phyloP scores from a whole-genome alignment of 2,113 vertebrate species.

The Corythaixoides concolor region DNA sequence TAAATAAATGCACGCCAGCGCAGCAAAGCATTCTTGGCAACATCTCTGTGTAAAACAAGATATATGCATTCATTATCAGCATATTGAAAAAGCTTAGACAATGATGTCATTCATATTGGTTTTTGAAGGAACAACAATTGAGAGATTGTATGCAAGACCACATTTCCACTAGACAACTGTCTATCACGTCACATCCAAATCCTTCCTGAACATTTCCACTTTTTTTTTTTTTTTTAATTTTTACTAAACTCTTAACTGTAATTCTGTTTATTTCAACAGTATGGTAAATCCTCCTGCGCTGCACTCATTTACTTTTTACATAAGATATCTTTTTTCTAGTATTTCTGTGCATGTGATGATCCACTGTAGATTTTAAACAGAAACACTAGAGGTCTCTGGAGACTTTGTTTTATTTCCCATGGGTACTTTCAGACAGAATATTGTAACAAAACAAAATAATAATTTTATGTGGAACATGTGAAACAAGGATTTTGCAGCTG shows the following conservation, averaged over 20 bases:
- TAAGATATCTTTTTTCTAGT: background rate
- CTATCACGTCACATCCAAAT: background rate
- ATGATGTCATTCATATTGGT: background rate
- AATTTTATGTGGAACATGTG: background rate
- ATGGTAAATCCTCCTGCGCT: background rate
- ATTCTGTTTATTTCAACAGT: background rate
- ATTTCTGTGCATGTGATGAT: background rate
- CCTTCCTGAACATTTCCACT: background rate
- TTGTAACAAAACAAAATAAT: background rate
- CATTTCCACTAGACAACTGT: background rate
- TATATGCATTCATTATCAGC: background rate
- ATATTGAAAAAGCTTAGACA: background rate
- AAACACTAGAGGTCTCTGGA: constrained; percentile 64
- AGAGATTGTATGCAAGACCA: background rate
- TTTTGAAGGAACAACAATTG: background rate
- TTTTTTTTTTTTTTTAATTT: background rate
- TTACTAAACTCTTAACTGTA: background rate
- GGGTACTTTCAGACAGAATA: background rate
- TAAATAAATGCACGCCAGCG: constrained; percentile 92
- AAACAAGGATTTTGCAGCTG: background rate
- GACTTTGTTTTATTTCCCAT: background rate
- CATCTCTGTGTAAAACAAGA: constrained; percentile 78
- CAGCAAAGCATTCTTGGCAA: constrained; percentile 93
- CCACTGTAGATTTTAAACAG: background rate
- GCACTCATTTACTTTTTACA: background rate